Base-by-base conservation (phyloP, 2,888 invertebrate genomes). In the Caenorhabditis parvicauda region DNA sequence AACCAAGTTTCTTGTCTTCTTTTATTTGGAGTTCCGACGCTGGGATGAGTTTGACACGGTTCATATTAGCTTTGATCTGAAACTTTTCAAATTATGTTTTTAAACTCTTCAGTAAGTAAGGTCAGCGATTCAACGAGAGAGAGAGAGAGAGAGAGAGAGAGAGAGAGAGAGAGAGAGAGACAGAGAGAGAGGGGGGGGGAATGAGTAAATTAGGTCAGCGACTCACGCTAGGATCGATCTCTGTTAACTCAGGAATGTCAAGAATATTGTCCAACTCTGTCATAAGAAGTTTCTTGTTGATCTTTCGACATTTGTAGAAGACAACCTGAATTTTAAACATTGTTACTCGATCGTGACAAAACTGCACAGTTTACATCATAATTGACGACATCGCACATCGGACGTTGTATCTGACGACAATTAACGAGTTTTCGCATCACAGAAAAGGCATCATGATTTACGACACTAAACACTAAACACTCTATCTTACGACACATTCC, bases 11-110 rank as follows among this genome's bases (percentile, higher is more conserved):
- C 24, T 63, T 63, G 12, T 54, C 63, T 9, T 45, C 54, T 29
- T 61, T 68, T 25, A 60, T 64, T 35, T 66, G 61, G 5, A 79
- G 62, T 35, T 76, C 73, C 17, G 73, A 69, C 6, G 66, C 59
- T 6, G 73, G 53, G 37, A 79, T 79, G 19, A 79, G 54, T 9
- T 55, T 57, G 35, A 79, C 53, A 27, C 75, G 54, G 25, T 63
- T 67, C 75, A 76, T 75, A 47, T 77, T 74, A n/a, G 66, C 54
- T 1, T 54, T 17, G 39, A 39, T 24, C 44, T 17, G 25, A 44
- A 44, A 14, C 1, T 9, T 17, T n/a, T n/a, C n/a, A n/a, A n/a
- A n/a, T n/a, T n/a, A n/a, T n/a, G n/a, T n/a, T n/a, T n/a, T n/a
- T n/a, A n/a, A n/a, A n/a, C n/a, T n/a, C n/a, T n/a, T n/a, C n/a